Conservation (phyloP, 2,113 vertebrate genomes). For the Phaetusa simplex region DNA sequence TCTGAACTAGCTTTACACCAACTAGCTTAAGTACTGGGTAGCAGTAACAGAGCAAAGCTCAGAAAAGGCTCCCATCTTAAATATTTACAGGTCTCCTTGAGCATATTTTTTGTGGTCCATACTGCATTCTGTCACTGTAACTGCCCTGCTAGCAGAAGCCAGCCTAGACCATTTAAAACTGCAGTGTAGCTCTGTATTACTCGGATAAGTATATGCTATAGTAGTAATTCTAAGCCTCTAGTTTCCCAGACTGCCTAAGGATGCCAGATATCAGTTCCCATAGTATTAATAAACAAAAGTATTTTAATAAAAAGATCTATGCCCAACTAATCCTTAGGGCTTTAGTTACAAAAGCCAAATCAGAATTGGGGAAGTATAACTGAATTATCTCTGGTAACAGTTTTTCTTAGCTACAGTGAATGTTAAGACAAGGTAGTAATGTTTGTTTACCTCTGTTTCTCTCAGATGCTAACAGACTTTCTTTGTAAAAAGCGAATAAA, state of each 20-base stretch:
- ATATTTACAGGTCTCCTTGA: neutral
- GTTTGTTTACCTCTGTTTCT: neutral
- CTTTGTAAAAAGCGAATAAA: neutral
- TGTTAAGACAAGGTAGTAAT: neutral
- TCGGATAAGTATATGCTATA: neutral
- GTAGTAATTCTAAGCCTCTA: neutral
- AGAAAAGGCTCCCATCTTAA: neutral
- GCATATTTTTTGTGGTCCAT: neutral
- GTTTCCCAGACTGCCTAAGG: neutral
- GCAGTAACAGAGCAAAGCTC: neutral
- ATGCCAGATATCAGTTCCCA: neutral
- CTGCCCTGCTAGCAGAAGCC: neutral
- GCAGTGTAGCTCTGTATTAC: neutral
- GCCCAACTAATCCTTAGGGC: neutral
- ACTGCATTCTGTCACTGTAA: neutral
- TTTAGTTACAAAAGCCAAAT: constrained; percentile 1
- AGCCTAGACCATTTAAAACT: neutral
- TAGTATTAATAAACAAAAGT: neutral
- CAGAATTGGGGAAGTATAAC: neutral
- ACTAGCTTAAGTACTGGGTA: neutral
- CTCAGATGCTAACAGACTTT: neutral
- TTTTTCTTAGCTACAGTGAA: neutral
- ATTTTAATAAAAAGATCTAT: neutral
- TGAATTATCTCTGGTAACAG: neutral
- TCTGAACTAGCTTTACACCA: neutral